Conservation (phyloP, 2,113 vertebrate genomes). For the Onychostruthus taczanowskii region DNA sequence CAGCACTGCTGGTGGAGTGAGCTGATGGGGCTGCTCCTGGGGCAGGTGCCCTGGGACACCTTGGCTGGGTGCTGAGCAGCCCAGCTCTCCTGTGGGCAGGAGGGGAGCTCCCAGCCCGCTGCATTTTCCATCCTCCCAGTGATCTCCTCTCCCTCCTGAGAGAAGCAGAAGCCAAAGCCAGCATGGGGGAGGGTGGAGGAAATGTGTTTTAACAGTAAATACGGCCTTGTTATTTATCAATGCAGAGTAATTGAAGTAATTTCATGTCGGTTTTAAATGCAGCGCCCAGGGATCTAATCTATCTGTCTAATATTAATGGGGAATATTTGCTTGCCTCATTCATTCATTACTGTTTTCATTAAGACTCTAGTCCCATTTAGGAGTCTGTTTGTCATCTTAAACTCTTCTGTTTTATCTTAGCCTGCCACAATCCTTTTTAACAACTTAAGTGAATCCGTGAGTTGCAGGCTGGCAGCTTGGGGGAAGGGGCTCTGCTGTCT, state of each 20-base stretch:
- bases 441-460: constrained; percentile 30
- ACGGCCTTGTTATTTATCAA: constrained; percentile 67
- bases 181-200: not conserved
- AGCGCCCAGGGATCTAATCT: constrained; percentile 69
- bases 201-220: constrained; percentile 43
- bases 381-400: constrained; percentile 77
- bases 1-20: not conserved
- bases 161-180: not conserved
- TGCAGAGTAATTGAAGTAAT: constrained; percentile 71
- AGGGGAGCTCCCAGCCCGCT: not conserved
- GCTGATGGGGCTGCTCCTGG: not conserved
- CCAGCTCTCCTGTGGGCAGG: not conserved
- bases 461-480: constrained; percentile 37
- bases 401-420: constrained; percentile 70
- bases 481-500: constrained; percentile 43
- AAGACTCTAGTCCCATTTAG: constrained; percentile 72
- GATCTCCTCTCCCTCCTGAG: not conserved
- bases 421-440: constrained; percentile 62
- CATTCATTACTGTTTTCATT: constrained; percentile 78
- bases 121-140: not conserved
- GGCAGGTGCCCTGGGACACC: not conserved
- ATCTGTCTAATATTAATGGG: constrained; percentile 73
- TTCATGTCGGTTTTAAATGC: constrained; percentile 63
- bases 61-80: not conserved
- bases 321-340: constrained; percentile 65